Evolutionary conservation across 2,888 invertebrate genomes (phyloP), one percentile per base, ranked within the genome.

Genomic region (Apodemia hepburni): DNA sequence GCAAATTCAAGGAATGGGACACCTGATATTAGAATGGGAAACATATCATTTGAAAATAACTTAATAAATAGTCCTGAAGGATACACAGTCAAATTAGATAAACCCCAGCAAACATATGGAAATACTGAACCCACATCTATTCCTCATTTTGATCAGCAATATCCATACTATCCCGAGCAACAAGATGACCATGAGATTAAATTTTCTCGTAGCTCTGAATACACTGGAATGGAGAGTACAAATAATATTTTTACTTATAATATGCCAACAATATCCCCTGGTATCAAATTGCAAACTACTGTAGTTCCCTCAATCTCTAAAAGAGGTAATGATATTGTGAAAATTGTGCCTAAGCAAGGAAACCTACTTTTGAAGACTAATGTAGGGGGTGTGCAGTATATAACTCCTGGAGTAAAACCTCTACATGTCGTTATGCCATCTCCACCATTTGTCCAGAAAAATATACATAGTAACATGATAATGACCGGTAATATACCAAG

Each of bases 381-480:
- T 73, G 71, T 85, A 63, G 77, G 80, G 69, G 82, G 84, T 58
- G 71, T 88, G 70, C 86, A 85, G 69, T 91, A 90, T 66, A 69
- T 90, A 64, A 68, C 80, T 45, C 76, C 84, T 6, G 79, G 79
- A 49, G 78, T 78, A 6, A 88, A 89, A 65, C 83, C 86, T 3
- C 71, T 87, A 78, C 85, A 84, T 73, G 78, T 88, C 8, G 77
- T 89, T 76, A 75, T 89, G 68, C 81, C 87, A 49, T 65, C 85
- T 62, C 84, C 88, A 29, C 74, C 85, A 58, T 89, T 85, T 79
- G 80, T 87, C n/a, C 90, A 88, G 67, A 91, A 89, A 67, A 88
- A 84, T 80, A 73, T 85, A 35, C 89, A 87, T 67, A 89, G 84
- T 65, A 91, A 83, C 68, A 81, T 89, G 81, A 81, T 90, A 33